phyloP scores from a whole-genome alignment of 2,113 vertebrate genomes.

The Lasiurus borealis region DNA sequence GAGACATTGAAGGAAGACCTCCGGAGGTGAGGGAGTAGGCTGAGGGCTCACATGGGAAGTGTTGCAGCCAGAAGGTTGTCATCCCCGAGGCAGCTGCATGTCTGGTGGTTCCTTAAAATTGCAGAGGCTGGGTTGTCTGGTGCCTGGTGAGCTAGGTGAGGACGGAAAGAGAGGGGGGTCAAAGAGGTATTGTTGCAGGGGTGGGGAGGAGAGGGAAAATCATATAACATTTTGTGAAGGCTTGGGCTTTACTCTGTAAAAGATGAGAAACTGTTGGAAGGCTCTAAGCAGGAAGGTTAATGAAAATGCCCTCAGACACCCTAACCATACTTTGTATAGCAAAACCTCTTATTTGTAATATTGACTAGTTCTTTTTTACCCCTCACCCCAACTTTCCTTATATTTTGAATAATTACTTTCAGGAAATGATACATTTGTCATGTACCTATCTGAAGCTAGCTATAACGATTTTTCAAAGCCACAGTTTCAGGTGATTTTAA shows the following conservation, averaged over 20 bases:
- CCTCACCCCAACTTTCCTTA: neutral
- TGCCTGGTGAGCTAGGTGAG: neutral
- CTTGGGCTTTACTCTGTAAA: neutral
- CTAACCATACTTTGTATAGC: neutral
- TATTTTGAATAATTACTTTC: slow-evolving; percentile 26
- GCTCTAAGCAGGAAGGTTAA: neutral
- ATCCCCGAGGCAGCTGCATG: neutral
- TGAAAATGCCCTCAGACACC: neutral
- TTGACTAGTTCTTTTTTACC: neutral
- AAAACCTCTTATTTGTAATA: neutral
- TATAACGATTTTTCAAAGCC: neutral
- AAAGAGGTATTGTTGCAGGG: neutral
- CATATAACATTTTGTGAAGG: neutral
- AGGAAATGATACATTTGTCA: neutral
- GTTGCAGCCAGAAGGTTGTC: neutral
- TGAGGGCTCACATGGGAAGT: rapidly evolving
- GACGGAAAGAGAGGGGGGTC: neutral
- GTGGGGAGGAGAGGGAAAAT: neutral
- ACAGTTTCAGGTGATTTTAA: neutral
- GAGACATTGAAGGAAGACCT: neutral
- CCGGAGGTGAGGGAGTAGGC: neutral
- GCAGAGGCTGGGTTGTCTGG: neutral
- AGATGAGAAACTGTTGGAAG: neutral
- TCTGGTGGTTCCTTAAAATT: neutral
- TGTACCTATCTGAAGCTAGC: neutral